Conservation (phyloP, 2,113 vertebrate species). For the Cisticola juncidis region DNA sequence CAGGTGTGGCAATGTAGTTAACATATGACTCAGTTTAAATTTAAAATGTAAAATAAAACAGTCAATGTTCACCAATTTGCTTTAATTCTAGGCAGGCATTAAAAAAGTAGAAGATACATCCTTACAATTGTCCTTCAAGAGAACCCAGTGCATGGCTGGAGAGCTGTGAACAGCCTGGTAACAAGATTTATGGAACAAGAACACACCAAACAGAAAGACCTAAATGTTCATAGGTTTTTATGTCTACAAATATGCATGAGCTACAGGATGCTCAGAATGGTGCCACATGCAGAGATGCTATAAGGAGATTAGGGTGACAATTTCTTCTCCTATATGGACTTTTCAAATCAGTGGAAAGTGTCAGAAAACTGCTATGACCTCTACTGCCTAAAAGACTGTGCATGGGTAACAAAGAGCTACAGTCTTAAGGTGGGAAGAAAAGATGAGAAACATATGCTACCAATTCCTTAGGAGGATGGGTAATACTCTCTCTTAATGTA, state of each 20-base stretch:
- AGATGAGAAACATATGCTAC: not conserved
- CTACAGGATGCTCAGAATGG: not conserved
- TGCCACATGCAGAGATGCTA: not conserved
- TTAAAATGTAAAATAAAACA: constrained; percentile 53
- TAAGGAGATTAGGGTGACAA: not conserved
- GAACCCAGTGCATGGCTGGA: not conserved
- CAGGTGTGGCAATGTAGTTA: constrained; percentile 63
- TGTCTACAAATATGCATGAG: not conserved
- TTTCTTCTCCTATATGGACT: not conserved
- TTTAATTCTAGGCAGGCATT: not conserved
- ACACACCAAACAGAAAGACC: not conserved
- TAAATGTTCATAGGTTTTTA: not conserved
- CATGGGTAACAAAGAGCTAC: not conserved
- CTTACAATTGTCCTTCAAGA: not conserved
- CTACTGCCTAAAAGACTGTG: not conserved
- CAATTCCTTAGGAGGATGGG: not conserved
- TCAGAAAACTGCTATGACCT: not conserved
- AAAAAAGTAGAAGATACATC: not conserved
- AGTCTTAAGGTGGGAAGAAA: not conserved
- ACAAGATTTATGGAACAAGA: not conserved
- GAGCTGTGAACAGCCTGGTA: not conserved
- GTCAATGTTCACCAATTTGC: not conserved
- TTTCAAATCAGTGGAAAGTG: not conserved
- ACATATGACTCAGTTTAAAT: constrained; percentile 45
- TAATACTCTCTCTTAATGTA: not conserved